Evolutionary conservation across 2,113 vertebrate species (phyloP).

Genomic region (Melanerpes formicivorus): DNA sequence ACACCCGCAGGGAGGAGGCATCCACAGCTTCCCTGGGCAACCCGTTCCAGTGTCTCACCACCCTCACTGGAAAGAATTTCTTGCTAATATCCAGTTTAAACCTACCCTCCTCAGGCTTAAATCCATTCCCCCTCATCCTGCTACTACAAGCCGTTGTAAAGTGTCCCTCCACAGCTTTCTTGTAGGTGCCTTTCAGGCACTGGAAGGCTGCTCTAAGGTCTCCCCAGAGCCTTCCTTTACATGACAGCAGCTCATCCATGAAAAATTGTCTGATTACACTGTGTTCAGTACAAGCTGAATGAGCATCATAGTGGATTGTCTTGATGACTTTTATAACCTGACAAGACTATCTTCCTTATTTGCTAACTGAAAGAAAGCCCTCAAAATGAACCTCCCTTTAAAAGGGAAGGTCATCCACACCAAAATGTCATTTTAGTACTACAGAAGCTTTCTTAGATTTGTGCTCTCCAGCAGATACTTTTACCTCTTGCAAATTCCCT

Average conservation of each 20-base stretch:
- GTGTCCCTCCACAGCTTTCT: no score
- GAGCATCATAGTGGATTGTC: neutral
- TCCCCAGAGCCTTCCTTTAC: neutral
- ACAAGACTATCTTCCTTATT: neutral
- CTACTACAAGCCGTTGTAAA: no score
- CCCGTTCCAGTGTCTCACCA: no score
- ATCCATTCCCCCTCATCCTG: no score
- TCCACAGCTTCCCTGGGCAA: no score
- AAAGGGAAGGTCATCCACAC: neutral
- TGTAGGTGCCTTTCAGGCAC: no score
- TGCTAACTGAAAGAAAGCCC: neutral
- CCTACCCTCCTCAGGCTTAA: no score
- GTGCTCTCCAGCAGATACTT: neutral
- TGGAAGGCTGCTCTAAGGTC: no score
- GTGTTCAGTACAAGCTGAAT: neutral
- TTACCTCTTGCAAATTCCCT: neutral
- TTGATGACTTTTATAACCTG: neutral
- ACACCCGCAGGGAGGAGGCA: no score
- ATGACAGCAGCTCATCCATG: neutral
- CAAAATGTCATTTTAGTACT: neutral
- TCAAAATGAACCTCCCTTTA: neutral
- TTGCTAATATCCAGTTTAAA: no score
- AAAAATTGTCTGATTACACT: neutral
- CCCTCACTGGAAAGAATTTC: no score
- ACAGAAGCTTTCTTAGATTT: neutral